phyloP scores from a whole-genome alignment of 2,888 invertebrate genomes.

The Heliconius ismenius region DNA sequence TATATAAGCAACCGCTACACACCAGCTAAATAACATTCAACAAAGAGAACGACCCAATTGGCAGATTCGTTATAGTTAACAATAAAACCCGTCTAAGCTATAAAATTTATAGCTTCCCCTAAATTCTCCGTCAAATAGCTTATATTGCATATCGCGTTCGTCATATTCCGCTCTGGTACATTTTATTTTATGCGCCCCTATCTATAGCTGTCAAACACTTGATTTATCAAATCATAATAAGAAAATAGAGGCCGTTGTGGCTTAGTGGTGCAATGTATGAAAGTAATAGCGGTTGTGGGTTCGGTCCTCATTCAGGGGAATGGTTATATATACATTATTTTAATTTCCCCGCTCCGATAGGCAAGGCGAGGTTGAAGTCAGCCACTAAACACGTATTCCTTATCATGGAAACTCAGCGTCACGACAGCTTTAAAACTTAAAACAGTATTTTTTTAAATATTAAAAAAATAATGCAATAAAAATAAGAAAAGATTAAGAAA shows the following conservation, averaged over 20 bases:
- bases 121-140: conserved; percentile 49
- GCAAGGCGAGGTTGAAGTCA: no score
- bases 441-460: no score
- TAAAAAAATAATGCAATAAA: not conserved
- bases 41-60: conserved; percentile 46
- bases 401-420: no score
- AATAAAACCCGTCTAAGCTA: conserved; percentile 49
- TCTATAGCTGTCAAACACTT: conserved; percentile 31
- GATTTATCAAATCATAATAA: conserved; percentile 28
- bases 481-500: not conserved
- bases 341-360: no score
- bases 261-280: not conserved
- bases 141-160: conserved; percentile 49
- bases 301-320: no score
- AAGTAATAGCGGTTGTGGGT: not conserved
- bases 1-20: conserved; percentile 19
- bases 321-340: no score
- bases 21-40: conserved; percentile 30
- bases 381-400: no score
- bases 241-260: not conserved
- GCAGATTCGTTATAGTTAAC: conserved; percentile 48
- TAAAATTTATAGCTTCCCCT: conserved; percentile 50
- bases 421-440: no score
- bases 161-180: conserved; percentile 46
- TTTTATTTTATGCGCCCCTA: conserved; percentile 45